Evolutionary conservation across 2,888 invertebrate species (phyloP), one percentile per base, ranked within the genome.

Genomic region (Fissipunctia ypsillon): DNA sequence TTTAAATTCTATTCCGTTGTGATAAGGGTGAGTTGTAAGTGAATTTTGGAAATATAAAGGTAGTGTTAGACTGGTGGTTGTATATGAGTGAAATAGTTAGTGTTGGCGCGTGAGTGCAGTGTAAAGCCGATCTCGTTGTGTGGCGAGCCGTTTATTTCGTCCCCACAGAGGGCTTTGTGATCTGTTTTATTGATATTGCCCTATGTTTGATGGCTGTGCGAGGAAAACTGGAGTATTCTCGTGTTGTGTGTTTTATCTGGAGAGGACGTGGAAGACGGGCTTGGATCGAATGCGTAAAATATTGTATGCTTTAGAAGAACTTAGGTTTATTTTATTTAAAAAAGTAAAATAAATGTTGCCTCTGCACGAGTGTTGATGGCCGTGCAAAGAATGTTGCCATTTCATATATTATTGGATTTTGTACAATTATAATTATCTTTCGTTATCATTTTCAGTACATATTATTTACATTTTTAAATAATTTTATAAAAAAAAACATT

Each of bases 81-180:
- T 90, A 88, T 92, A 90, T 91, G 91, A 92, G 92, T 93, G 91
- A 93, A 94, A 94, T 91, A 94, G 94, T 92, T 91, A 94, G 92
- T 94, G 95, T 95, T 89, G 93, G 94, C 80, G 90, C 88, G 92
- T 89, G 91, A 95, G 95, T 93, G 96, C 93, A 93, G 93, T 94
- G 96, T 93, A 94, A 95, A 96, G 94, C 93, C 88, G 90, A 92
- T 88, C 91, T 93, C 92, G 93, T 94, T 92, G 92, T 92, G 94
- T 88, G 94, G 93, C 86, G 86, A 92, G 91, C 91, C 92, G 91
- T 93, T 94, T 94, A 93, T 93, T 91, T 91, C 88, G 90, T 90
- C 88, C 89, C 90, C 88, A 88, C 88, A 81, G 89, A 85, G 88
- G 88, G 88, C 88, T 91, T 91, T 90, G 91, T 93, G 92, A 93